Base-by-base conservation (phyloP, 1,140 invertebrate genomes). In the Pogonomyrmex californicus region DNA sequence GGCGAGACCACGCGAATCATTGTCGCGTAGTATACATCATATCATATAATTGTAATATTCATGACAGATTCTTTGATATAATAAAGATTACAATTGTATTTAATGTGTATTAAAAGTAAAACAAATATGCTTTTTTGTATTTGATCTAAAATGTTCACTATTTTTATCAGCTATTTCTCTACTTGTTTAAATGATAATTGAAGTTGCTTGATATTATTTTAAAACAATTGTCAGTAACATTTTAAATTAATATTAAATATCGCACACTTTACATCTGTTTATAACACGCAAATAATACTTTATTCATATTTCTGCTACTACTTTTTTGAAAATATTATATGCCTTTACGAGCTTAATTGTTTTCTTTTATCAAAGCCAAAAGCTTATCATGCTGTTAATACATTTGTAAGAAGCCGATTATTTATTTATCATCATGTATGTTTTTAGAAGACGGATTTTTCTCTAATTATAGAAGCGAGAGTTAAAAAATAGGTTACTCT, bases 291-390 rank as follows among this genome's bases (percentile, higher is more conserved):
- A 60, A 56, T 68, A 2, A 41, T 78, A 65, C 33, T 49, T 47
- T 9, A 66, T 65, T 12, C 7, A 38, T 30, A 41, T 66, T 38
- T 73, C 17, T n/a, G 60, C 30, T 44, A 14, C 62, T 76, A 14
- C 0, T 38, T 47, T 70, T 71, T 44, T 23, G 30, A 47, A 54
- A 82, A 44, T 63, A 10, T 86, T 56, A 82, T 85, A 89, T 71
- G 77, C 87, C 51, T 90, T 14, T 89, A 82, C 63, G 77, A 89
- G 83, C 87, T 90, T 90, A 49, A 66, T 81, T 41, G 58, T 65
- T 77, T 58, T 38, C 47, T 62, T 14, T 41, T 60, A 77, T 73
- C 62, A 83, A 88, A 87, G 70, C 75, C 75, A 62, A 58, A 89
- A 44, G 68, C 75, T 75, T 75, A 75, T n/a, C 2, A 1, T 75